Evolutionary conservation across 2,797 vertebrate genomes (phyloP), one percentile per base, ranked within the genome.

Genomic region (Pseudochromis fuscus): DNA sequence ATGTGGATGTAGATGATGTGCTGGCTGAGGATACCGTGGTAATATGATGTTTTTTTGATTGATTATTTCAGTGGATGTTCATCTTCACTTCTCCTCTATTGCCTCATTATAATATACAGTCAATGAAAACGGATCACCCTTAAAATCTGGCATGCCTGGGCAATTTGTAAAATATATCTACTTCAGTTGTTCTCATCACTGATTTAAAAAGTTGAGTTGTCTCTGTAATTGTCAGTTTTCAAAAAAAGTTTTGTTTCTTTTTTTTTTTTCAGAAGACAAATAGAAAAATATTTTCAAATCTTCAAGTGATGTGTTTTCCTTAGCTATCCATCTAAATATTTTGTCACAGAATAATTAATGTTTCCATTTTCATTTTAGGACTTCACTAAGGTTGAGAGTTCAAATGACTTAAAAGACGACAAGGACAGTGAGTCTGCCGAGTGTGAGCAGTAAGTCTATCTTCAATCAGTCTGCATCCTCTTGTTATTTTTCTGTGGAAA

Each of bases 21-120:
- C 80, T 93, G 77, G 92, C 86, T n/a, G 93, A 94, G 33, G 93
- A 94, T 15, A 5, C 88, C 13, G 91, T 87, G 90, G 92, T 93
- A 83, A 77, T 0, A 16, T 35, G 21, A 58, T 21, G 33, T n/a
- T 2, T 45, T 5, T 3, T 12, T 25, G 4, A 12, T 37, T 38
- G 16, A 15, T 35, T 35, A 11, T 33, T 33, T 33, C n/a, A 4
- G 1, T 19, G 19, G 3, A n/a, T 19, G 40, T 2, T 42, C 18
- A 8, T n/a, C n/a, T 42, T 42, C 7, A 42, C 7, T 13, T 35
- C 33, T 12, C n/a, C n/a, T n/a, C n/a, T n/a, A n/a, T n/a, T n/a
- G n/a, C n/a, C n/a, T n/a, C n/a, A n/a, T n/a, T n/a, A n/a, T n/a
- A n/a, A n/a, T n/a, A n/a, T n/a, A n/a, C n/a, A n/a, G n/a, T n/a